Percentiles rank a stretch among this genome's conserved stretches.
Evolutionary conservation across 2,888 invertebrate species (phyloP).

Genomic region (Tetheella fluctuosa): DNA sequence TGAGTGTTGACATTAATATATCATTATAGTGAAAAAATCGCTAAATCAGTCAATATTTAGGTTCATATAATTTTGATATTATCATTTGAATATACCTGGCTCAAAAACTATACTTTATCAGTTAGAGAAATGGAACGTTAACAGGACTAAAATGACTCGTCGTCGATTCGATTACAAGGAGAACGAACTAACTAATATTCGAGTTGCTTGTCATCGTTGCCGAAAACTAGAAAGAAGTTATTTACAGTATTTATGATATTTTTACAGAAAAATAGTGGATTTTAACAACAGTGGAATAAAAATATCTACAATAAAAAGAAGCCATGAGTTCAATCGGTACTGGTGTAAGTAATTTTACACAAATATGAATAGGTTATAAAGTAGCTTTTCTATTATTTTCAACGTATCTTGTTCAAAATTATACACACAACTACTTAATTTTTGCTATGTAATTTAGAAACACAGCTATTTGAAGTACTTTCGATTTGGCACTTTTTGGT

Average conservation of each 20-base stretch:
- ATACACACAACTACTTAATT: not conserved
- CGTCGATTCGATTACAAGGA: constrained; percentile 19
- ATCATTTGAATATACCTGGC: no score
- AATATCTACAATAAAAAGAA: constrained; percentile 30
- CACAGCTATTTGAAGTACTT: no score
- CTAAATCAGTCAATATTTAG: no score
- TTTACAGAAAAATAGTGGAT: constrained; percentile 25
- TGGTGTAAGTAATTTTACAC: constrained; percentile 87
- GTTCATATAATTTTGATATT: no score
- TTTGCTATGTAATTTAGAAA: no score
- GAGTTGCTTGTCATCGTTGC: constrained; percentile 71
- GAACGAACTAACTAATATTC: constrained; percentile 21
- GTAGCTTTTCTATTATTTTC: constrained; percentile 18
- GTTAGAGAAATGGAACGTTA: no score
- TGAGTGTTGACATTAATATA: no score
- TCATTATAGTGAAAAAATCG: no score
- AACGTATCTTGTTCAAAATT: not conserved
- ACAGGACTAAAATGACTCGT: no score
- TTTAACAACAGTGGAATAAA: constrained; percentile 16
- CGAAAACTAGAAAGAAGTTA: constrained; percentile 29
- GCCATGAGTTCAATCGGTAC: constrained; percentile 98
- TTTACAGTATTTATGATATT: constrained; percentile 24
- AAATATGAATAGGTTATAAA: constrained; percentile 43
- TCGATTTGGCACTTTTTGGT: no score
- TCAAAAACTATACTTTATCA: no score